Base-by-base conservation (phyloP, 1,140 invertebrate species). In the Lanistes nyassanus region DNA sequence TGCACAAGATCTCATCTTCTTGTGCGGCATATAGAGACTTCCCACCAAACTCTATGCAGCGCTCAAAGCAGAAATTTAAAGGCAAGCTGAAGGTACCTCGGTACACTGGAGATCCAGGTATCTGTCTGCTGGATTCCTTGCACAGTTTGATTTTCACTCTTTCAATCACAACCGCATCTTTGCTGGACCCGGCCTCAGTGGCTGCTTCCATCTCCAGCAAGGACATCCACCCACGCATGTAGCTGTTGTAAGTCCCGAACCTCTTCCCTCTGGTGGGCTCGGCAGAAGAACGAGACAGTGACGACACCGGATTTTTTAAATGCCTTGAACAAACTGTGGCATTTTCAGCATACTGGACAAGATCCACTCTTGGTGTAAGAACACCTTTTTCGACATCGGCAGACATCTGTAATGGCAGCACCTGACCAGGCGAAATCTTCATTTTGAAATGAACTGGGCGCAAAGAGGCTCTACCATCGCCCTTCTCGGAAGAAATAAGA, bases 191-290 rank as follows among this genome's bases (percentile, higher is more conserved):
- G 9, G 79, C 75, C 51, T 51, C 56, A n/a, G 69, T 65, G 11
- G 77, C 74, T 26, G 77, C 60, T 77, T 82, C 81, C 79, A 82
- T 80, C 74, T 79, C 76, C 5, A 80, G n/a, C 7, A 82, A 53
- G 23, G 77, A 70, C 29, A 78, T 23, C 80, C 79, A 80, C 31
- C 67, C 73, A 42, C 76, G n/a, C 13, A 69, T 31, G 64, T 83
- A 83, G 2, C 65, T 42, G 51, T 47, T 36, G 2, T 79, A 34
- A 58, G 19, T 47, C 29, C 36, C 34, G 21, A 78, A 82, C 19
- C 58, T 21, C 37, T 53, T 36, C 23, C 29, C 56, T 36, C 55
- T 3, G 31, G 73, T 37, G 39, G 37, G 31, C 23, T 51, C 47
- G 4, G 47, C 76, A 3, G 77, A 67, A 68, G 77, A 78, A 26